phyloP scores from a whole-genome alignment of 2,888 invertebrate species.

The Herminia tarsipennalis region DNA sequence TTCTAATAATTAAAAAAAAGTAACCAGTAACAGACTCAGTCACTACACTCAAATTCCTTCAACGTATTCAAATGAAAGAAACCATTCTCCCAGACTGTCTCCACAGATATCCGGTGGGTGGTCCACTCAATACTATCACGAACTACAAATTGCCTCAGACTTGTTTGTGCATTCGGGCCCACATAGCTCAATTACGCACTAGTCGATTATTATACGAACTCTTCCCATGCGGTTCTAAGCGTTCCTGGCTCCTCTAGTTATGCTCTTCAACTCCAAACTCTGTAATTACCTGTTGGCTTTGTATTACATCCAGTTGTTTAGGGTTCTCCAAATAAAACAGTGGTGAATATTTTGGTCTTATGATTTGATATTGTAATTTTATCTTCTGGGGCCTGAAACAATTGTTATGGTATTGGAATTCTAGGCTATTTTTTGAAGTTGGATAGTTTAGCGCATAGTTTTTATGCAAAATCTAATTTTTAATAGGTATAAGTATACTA shows the following conservation, averaged over 20 bases:
- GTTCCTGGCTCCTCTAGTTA: slow-evolving; percentile 39
- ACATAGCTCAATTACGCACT: slow-evolving; percentile 67
- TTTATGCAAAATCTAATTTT: too few species aligned
- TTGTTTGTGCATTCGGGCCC: slow-evolving; percentile 60
- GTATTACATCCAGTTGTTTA: slow-evolving; percentile 55
- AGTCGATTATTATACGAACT: slow-evolving; percentile 68
- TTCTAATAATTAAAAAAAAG: background rate
- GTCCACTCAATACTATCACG: slow-evolving; percentile 58
- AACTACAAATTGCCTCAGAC: slow-evolving; percentile 64
- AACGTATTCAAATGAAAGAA: background rate
- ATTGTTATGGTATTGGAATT: too few species aligned
- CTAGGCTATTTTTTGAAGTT: too few species aligned
- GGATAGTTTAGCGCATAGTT: too few species aligned
- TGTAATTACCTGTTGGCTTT: slow-evolving; percentile 62
- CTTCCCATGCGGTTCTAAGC: slow-evolving; percentile 57
- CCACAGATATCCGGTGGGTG: slow-evolving; percentile 57
- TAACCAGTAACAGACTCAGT: background rate
- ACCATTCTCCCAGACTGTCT: slow-evolving; percentile 9
- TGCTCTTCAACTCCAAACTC: slow-evolving; percentile 48
- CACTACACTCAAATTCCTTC: slow-evolving; percentile 2
- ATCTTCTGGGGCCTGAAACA: too few species aligned
- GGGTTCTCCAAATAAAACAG: slow-evolving; percentile 24
- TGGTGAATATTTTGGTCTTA: background rate
- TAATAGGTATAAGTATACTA: too few species aligned
- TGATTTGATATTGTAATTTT: slow-evolving; percentile 5